These are phyloP conservation scores for Lasioglossum pauxillum DNA, from an alignment of 2,888 invertebrate species.

Conservation along the genomic window DNA sequence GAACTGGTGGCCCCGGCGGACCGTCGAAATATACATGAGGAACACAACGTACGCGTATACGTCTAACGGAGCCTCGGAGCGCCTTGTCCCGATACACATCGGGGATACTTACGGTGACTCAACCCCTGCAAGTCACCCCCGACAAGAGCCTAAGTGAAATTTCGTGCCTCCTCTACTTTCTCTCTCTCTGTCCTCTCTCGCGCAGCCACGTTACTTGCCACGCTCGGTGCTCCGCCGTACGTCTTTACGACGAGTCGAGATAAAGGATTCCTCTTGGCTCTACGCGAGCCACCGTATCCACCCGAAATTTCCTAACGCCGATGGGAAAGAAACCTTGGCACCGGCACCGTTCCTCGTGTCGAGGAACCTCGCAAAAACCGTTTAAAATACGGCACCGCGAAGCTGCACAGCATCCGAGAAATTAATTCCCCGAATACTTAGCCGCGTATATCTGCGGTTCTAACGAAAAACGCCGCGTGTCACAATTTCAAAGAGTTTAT, in stretches of 20 bases:
- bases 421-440: conserved; percentile 40
- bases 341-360: conserved; percentile 28
- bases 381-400: conserved; percentile 20
- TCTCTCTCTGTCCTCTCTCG: neutral
- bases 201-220: conserved; percentile 12
- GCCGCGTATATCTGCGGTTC: neutral
- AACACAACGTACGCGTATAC: conserved; percentile 38
- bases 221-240: conserved; percentile 40
- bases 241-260: conserved; percentile 68
- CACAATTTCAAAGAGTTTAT: no score
- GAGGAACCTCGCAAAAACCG: conserved; percentile 27
- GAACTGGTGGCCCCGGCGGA: conserved; percentile 47
- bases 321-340: conserved; percentile 50
- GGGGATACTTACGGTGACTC: conserved; percentile 63
- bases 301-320: conserved; percentile 58
- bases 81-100: conserved; percentile 53
- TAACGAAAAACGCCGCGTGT: no score
- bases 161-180: conserved; percentile 69
- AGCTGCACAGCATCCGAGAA: conserved; percentile 13
- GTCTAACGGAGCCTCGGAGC: conserved; percentile 37
- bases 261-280: conserved; percentile 69
- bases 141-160: conserved; percentile 76
- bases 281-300: conserved; percentile 63
- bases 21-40: conserved; percentile 67
- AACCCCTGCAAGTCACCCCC: conserved; percentile 64